Evolutionary conservation across 2,797 vertebrate genomes (phyloP), one percentile per base, ranked within the genome.

Genomic region (Propithecus deckenii): DNA sequence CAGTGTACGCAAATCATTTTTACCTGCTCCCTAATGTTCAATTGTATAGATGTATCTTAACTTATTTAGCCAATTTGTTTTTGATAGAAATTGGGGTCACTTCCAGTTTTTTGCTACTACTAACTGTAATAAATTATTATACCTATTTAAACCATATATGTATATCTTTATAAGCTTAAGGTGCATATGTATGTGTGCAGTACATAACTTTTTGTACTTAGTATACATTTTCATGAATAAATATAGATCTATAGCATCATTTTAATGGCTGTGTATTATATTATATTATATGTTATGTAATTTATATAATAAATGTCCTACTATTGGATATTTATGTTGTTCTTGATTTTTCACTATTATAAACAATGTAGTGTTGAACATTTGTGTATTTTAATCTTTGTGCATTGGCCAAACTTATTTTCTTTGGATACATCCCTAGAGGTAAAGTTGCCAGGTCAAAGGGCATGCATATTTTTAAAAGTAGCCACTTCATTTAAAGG

Each of bases 151-250:
- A 76, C 76, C 69, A 63, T 71, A 43, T 28, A 4, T 35, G 28
- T 63, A 20, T 38, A n/a, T 52, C 92, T 75, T 86, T 92, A 81
- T 50, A 48, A 75, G 22, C 50, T 89, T 89, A 89, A 89, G 63
- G 61, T 59, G 30, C 32, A 50, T 15, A 4, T 14, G 81, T 65
- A 65, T n/a, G 22, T 76, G 35, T 55, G 30, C 5, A 63, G 63
- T 57, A 30, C 7, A 8, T 63, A 43, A 75, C 3, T 52, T 84
- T 67, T 78, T 78, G 28, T 69, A 48, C 28, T 86, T 84, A 83
- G 83, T 92, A 75, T 35, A 30, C 28, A 94, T 94, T 92, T 85
- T 61, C 50, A 89, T 32, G 23, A 88, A 74, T 79, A 85, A 52
- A 71, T 52, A 41, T 25, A 50, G 59, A 63, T 46, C 65, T 76